A percentile compares a stretch with the other conserved stretches of the same genome.
Evolutionary conservation across 2,797 vertebrate species (phyloP).

Genomic region (Vipera ursinii): DNA sequence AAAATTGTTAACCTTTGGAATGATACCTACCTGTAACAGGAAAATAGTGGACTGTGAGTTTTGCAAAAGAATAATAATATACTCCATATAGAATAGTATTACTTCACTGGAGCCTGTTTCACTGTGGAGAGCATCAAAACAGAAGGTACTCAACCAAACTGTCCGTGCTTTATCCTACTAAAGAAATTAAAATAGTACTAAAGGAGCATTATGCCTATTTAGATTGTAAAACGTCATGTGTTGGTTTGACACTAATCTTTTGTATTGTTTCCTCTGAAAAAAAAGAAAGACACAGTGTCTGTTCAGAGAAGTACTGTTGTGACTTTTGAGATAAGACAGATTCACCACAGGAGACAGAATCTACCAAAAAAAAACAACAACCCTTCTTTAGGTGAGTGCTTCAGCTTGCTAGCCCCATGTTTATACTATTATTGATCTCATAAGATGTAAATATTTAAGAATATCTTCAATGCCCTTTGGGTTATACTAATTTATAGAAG

Average conservation of each 20-base stretch:
- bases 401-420: slow-evolving; percentile 21
- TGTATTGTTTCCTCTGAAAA: background rate
- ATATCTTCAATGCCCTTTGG: slow-evolving; percentile 43
- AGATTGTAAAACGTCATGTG: background rate
- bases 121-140: background rate
- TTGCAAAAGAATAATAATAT: background rate
- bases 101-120: background rate
- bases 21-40: background rate
- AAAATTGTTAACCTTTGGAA: background rate
- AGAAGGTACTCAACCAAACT: background rate
- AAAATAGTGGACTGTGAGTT: background rate
- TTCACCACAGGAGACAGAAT: slow-evolving; percentile 27
- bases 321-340: slow-evolving; percentile 27
- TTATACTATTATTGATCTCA: slow-evolving; percentile 60
- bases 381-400: slow-evolving; percentile 26
- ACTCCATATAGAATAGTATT: background rate
- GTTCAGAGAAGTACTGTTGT: slow-evolving; percentile 15
- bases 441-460: slow-evolving; percentile 53
- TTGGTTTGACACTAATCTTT: background rate
- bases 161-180: background rate
- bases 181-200: background rate
- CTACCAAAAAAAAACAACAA: slow-evolving; percentile 12
- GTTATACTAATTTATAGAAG: slow-evolving; percentile 14
- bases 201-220: background rate
- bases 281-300: background rate